phyloP scores from a whole-genome alignment of 2,797 vertebrate genomes.

The Carcharodon carcharias region DNA sequence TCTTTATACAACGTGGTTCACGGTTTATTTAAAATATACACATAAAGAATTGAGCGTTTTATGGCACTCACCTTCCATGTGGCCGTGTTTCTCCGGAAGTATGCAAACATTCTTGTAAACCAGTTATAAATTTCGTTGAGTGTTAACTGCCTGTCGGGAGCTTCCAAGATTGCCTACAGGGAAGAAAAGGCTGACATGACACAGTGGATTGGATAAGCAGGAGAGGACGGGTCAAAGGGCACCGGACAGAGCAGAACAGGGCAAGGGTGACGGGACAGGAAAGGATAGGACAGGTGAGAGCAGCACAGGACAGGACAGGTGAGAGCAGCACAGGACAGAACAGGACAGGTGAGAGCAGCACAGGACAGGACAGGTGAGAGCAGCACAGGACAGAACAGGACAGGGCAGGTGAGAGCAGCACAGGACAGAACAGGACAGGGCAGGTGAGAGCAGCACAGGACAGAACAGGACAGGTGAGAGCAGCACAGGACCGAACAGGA shows the following conservation, averaged over 20 bases:
- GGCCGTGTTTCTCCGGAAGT: constrained; percentile 98
- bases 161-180: constrained; percentile 89
- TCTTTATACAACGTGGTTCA: not conserved
- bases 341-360: not conserved
- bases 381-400: not conserved
- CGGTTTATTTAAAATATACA: not conserved
- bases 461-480: not conserved
- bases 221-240: not conserved
- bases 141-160: constrained; percentile 94
- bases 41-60: not conserved
- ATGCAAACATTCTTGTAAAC: constrained; percentile 98
- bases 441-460: not conserved
- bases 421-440: not conserved
- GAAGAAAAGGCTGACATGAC: not conserved
- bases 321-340: too few relatives aligned
- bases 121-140: constrained; percentile 99
- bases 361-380: not conserved
- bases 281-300: too few relatives aligned
- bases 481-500: not conserved
- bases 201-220: not conserved
- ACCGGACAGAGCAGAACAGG: not conserved
- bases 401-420: not conserved
- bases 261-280: not conserved
- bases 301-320: not conserved
- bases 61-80: constrained; percentile 85